These are phyloP conservation scores for Momotus momota DNA, from an alignment of 2,797 vertebrate species.

Conservation along the genomic window DNA sequence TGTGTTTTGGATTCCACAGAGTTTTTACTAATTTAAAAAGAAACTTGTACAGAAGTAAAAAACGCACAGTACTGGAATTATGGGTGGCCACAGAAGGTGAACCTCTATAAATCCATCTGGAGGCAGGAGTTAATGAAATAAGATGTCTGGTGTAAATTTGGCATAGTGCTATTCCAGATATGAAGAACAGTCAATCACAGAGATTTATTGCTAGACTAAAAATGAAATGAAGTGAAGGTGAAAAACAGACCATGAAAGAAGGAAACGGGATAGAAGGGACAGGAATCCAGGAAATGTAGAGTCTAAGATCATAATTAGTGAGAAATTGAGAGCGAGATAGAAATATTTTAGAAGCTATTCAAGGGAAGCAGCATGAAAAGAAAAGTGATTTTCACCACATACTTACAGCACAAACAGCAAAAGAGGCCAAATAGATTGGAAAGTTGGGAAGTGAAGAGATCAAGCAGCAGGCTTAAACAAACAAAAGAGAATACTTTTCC, in stretches of 20 bases:
- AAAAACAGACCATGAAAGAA: neutral
- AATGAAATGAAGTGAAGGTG: neutral
- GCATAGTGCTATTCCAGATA: neutral
- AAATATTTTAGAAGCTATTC: neutral
- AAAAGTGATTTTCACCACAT: neutral
- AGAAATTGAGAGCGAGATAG: neutral
- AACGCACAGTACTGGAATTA: neutral
- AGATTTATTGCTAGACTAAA: neutral
- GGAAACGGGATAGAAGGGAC: neutral
- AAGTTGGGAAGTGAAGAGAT: neutral
- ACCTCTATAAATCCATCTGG: neutral
- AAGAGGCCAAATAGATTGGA: neutral
- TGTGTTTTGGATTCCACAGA: neutral
- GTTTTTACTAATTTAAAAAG: neutral
- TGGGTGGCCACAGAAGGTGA: neutral
- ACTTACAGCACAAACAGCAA: neutral
- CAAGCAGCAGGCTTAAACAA: constrained; percentile 22
- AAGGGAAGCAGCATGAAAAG: neutral
- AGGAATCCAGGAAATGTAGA: neutral
- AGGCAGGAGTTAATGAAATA: neutral
- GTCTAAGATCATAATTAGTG: neutral
- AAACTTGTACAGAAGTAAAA: neutral
- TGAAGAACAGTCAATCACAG: neutral
- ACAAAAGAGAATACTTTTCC: neutral
- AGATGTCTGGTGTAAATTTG: neutral